Conservation (phyloP, 2,113 vertebrate species). For the Paedocypris sp. region DNA sequence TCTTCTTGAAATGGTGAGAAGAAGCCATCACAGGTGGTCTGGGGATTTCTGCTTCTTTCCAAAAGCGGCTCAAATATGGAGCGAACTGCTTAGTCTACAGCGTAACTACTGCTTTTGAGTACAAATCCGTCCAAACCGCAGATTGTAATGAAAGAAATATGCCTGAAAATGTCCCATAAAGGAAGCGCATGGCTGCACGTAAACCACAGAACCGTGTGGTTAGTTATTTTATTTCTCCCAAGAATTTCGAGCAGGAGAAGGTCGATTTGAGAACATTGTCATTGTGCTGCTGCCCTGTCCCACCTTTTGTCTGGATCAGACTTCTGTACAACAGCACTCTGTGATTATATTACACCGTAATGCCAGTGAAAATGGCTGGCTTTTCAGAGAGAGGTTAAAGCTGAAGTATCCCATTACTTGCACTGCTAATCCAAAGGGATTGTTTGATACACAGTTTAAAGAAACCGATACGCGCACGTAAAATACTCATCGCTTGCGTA, state of each 20-base stretch:
- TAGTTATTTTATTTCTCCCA: conserved; percentile 52
- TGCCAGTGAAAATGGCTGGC: too few relatives aligned
- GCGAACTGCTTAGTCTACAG: conserved; percentile 46
- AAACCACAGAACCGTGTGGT: conserved; percentile 54
- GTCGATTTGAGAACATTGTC: conserved; percentile 36
- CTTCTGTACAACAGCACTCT: conserved; percentile 19
- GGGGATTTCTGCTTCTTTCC: conserved; percentile 36
- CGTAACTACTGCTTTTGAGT: conserved; percentile 43
- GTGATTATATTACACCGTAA: too few relatives aligned
- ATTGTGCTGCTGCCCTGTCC: conserved; percentile 35
- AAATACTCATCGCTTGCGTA: too few relatives aligned
- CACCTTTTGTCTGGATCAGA: conserved; percentile 34
- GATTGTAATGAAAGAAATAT: conserved; percentile 40
- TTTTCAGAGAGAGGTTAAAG: too few relatives aligned
- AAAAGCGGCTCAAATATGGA: conserved; percentile 40
- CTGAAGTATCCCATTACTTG: too few relatives aligned
- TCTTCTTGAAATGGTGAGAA: not conserved
- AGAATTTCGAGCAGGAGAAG: conserved; percentile 37
- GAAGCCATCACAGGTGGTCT: conserved; percentile 34
- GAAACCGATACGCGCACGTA: too few relatives aligned
- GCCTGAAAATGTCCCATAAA: conserved; percentile 50
- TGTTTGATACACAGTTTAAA: too few relatives aligned
- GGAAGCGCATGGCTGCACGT: conserved; percentile 46
- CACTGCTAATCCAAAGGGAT: too few relatives aligned
- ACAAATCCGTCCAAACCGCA: conserved; percentile 42